Conservation (phyloP, 2,797 vertebrate genomes). For the Coluber constrictor region DNA sequence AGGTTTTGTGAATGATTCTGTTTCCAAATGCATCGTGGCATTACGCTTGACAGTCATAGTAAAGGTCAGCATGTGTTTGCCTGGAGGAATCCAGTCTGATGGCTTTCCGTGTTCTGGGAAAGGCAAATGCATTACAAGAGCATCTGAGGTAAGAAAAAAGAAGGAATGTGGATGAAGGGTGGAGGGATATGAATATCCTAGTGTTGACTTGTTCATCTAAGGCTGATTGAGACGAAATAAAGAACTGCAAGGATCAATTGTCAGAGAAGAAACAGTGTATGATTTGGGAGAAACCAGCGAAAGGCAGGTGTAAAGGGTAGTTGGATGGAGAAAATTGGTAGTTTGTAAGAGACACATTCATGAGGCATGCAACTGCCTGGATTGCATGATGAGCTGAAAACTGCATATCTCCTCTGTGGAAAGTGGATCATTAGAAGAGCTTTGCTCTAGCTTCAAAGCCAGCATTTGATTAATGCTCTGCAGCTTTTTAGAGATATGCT, state of each 20-base stretch:
- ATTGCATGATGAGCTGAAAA: neutral
- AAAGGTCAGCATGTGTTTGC: constrained; percentile 86
- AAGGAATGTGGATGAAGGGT: neutral
- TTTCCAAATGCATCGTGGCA: constrained; percentile 83
- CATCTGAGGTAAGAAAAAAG: constrained; percentile 80
- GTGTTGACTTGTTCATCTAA: neutral
- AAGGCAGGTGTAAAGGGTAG: neutral
- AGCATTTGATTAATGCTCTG: neutral
- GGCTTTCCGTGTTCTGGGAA: constrained; percentile 87
- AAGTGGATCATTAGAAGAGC: neutral
- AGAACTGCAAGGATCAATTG: neutral
- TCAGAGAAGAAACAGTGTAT: neutral
- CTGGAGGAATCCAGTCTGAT: constrained; percentile 75
- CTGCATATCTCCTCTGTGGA: neutral
- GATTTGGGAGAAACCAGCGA: neutral
- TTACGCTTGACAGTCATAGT: constrained; percentile 88
- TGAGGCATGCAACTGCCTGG: neutral
- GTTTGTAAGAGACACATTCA: neutral
- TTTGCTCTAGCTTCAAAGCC: neutral
- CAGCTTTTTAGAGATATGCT: neutral
- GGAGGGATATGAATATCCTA: neutral
- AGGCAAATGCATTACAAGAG: constrained; percentile 86
- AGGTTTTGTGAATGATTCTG: constrained; percentile 82
- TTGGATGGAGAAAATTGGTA: neutral
- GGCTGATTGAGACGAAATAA: neutral